Percentiles rank a stretch among this genome's conserved stretches.
These are phyloP conservation scores for Anhinga anhinga DNA, from an alignment of 2,113 vertebrate genomes.

Conservation along the genomic window DNA sequence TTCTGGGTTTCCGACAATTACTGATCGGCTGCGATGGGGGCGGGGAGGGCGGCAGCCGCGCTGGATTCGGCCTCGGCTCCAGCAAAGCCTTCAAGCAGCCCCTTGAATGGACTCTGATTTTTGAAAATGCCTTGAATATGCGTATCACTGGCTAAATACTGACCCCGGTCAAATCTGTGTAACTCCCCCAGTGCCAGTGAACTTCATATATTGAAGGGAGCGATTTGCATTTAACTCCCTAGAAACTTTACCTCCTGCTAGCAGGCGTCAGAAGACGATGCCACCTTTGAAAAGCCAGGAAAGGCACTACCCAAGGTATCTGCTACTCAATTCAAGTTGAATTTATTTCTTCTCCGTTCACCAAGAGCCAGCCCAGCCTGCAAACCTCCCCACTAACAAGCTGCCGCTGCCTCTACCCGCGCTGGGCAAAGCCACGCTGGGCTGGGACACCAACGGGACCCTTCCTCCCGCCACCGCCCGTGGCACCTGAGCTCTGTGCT, in stretches of 20 bases:
- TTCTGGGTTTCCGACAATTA: neutral
- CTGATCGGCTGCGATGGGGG: neutral
- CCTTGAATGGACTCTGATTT: neutral
- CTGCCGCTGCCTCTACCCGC: neutral
- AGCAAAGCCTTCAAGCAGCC: neutral
- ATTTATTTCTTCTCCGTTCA: neutral
- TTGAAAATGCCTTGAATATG: neutral
- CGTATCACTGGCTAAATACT: neutral
- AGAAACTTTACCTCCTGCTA: neutral
- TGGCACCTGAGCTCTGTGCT: neutral
- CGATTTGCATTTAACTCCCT: neutral
- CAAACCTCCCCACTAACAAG: neutral
- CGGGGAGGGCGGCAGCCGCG: fast-evolving
- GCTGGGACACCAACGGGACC: neutral
- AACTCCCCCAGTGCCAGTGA: neutral
- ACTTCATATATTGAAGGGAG: neutral
- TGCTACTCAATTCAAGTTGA: neutral
- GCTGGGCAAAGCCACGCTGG: neutral
- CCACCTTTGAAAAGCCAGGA: neutral
- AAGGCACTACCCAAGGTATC: neutral
- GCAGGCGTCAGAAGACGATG: neutral
- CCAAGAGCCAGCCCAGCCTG: neutral
- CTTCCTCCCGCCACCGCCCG: neutral
- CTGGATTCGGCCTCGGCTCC: neutral
- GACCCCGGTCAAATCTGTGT: neutral